phyloP scores from a whole-genome alignment of 1,140 invertebrate species.

The Zaprionus nigranus region DNA sequence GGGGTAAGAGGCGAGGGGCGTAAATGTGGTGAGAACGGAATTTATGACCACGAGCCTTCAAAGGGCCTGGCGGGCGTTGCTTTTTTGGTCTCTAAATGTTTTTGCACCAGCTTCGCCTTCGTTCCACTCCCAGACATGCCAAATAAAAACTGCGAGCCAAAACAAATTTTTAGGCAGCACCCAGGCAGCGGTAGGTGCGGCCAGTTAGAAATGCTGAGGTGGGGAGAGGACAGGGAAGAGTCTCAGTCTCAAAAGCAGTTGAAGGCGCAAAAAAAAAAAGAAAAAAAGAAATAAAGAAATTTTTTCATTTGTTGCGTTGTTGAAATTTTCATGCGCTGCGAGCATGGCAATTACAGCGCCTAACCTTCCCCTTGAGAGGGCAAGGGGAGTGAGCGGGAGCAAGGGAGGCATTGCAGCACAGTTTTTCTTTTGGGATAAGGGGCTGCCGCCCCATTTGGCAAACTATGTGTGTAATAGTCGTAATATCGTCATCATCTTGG shows the following conservation, averaged over 20 bases:
- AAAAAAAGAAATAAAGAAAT: slow-evolving; percentile 26
- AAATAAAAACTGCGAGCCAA: slow-evolving; percentile 49
- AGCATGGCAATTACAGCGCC: slow-evolving; percentile 66
- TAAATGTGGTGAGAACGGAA: slow-evolving; percentile 83
- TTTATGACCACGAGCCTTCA: slow-evolving; percentile 82
- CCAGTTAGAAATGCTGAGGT: not conserved
- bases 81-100: slow-evolving; percentile 62
- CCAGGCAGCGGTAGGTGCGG: slow-evolving; percentile 2
- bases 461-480: slow-evolving; percentile 47
- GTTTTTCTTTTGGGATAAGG: not conserved
- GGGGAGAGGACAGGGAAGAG: not conserved
- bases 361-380: slow-evolving; percentile 4
- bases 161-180: slow-evolving; percentile 27
- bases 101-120: slow-evolving; percentile 45
- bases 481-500: slow-evolving; percentile 50
- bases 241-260: slow-evolving; percentile 55
- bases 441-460: not conserved
- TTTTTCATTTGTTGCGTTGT: slow-evolving; percentile 77
- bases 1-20: too few species aligned
- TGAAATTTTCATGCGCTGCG: slow-evolving; percentile 73
- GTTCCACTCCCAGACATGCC: slow-evolving; percentile 28
- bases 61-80: slow-evolving; percentile 69
- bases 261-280: slow-evolving; percentile 10
- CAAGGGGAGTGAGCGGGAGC: not conserved
- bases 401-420: not conserved